phyloP scores from a whole-genome alignment of 64 coral and sea anemone species.

The Stichodactyla helianthus region DNA sequence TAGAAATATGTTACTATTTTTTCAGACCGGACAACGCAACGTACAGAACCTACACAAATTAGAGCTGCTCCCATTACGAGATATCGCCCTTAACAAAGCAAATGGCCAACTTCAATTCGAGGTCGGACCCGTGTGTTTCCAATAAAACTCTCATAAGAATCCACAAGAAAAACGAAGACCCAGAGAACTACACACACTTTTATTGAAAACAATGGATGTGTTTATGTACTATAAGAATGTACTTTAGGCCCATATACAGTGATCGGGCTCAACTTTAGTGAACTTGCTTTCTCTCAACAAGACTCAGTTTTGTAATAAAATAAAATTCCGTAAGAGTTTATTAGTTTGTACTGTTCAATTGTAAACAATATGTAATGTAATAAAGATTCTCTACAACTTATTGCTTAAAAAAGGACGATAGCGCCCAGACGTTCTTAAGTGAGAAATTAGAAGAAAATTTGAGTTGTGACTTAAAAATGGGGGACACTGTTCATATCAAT shows the following conservation, averaged over 20 bases:
- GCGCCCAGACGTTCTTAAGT: not conserved
- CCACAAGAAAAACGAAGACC: not conserved
- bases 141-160: not conserved
- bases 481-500: not conserved
- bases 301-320: slow-evolving; percentile 7
- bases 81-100: slow-evolving; percentile 32
- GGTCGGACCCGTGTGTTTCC: slow-evolving; percentile 55
- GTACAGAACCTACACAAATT: slow-evolving; percentile 32
- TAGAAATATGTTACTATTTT: not conserved
- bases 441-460: not conserved
- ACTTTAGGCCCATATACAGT: not conserved
- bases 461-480: not conserved
- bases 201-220: not conserved
- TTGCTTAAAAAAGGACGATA: not conserved
- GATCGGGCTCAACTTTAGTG: not conserved
- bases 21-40: slow-evolving; percentile 38
- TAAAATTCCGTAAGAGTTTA: not conserved
- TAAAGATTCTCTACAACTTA: not conserved
- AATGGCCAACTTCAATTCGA: slow-evolving; percentile 38
- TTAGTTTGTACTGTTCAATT: slow-evolving; percentile 27
- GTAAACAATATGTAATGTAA: slow-evolving; percentile 15
- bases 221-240: slow-evolving; percentile 13
- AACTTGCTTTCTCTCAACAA: not conserved
- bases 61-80: slow-evolving; percentile 50
- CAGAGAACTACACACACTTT: slow-evolving; percentile 5